A percentile compares a stretch with the other conserved stretches of the same genome.
These are phyloP conservation scores for Neomorphus geoffroyi DNA, from an alignment of 2,797 vertebrate species.

Conservation along the genomic window DNA sequence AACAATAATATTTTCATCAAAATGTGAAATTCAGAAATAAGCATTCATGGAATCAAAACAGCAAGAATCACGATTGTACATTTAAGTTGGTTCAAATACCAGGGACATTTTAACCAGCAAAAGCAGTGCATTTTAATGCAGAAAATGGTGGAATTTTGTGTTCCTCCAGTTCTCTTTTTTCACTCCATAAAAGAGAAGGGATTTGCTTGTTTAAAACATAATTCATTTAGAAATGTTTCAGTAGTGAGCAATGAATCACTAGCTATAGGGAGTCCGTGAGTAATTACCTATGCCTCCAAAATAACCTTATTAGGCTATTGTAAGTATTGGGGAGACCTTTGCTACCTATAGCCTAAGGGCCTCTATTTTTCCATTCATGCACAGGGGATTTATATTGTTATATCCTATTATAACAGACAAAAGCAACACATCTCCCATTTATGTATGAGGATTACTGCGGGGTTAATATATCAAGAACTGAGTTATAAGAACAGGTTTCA, in stretches of 20 bases:
- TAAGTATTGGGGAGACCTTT: constrained; percentile 57
- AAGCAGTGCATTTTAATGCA: background rate
- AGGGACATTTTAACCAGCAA: background rate
- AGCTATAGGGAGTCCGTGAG: constrained; percentile 26
- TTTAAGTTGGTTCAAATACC: background rate
- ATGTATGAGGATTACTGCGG: constrained; percentile 22
- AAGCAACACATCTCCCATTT: constrained; percentile 63
- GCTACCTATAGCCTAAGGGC: constrained; percentile 45
- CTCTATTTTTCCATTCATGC: constrained; percentile 51
- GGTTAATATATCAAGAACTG: constrained; percentile 61
- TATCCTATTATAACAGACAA: constrained; percentile 32
- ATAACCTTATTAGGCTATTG: constrained; percentile 58
- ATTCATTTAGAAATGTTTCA: constrained; percentile 52
- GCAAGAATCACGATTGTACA: background rate
- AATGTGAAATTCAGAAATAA: constrained; percentile 27
- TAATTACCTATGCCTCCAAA: constrained; percentile 58
- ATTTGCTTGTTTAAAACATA: constrained; percentile 63
- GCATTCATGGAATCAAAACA: background rate
- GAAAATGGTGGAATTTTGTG: constrained; percentile 1
- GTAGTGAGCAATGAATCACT: constrained; percentile 46
- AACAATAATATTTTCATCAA: constrained; percentile 66
- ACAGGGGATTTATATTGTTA: constrained; percentile 52
- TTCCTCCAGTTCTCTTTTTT: background rate
- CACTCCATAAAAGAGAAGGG: background rate
- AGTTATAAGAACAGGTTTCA: constrained; percentile 55